These are phyloP conservation scores for Cantharis lateralis DNA, from an alignment of 2,888 invertebrate genomes.

Conservation along the genomic window DNA sequence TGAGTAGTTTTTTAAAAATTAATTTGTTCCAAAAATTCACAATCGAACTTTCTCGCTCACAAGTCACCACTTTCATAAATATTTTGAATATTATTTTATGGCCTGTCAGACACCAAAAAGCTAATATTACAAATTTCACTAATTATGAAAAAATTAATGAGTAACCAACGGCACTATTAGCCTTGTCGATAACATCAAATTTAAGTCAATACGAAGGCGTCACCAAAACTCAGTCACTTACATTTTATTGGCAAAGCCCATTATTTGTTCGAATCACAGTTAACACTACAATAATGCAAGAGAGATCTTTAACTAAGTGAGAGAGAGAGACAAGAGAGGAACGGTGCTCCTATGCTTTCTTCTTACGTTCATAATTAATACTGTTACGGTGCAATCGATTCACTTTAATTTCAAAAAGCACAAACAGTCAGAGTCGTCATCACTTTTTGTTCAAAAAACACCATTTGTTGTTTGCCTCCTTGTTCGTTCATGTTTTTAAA, in stretches of 20 bases:
- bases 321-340: slow-evolving; percentile 32
- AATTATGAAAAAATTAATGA: slow-evolving; percentile 26
- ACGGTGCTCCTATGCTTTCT: slow-evolving; percentile 37
- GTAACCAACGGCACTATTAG: slow-evolving; percentile 9
- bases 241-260: slow-evolving; percentile 38
- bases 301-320: slow-evolving; percentile 37
- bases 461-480: background rate
- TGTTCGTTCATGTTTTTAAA: background rate
- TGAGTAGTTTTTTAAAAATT: background rate
- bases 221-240: slow-evolving; percentile 37
- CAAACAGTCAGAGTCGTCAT: background rate
- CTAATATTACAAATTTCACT: slow-evolving; percentile 38
- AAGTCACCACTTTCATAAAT: background rate
- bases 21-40: background rate
- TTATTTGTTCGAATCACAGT: slow-evolving; percentile 43
- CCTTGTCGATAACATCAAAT: slow-evolving; percentile 33
- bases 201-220: slow-evolving; percentile 28
- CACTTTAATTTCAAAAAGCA: slow-evolving; percentile 32
- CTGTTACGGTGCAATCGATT: slow-evolving; percentile 42
- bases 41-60: background rate
- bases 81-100: slow-evolving; percentile 30
- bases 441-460: background rate
- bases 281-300: slow-evolving; percentile 42
- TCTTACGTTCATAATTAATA: slow-evolving; percentile 44
- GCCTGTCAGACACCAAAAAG: slow-evolving; percentile 42